Conservation (phyloP, 1,140 invertebrate genomes). For the Temnothorax longispinosus region DNA sequence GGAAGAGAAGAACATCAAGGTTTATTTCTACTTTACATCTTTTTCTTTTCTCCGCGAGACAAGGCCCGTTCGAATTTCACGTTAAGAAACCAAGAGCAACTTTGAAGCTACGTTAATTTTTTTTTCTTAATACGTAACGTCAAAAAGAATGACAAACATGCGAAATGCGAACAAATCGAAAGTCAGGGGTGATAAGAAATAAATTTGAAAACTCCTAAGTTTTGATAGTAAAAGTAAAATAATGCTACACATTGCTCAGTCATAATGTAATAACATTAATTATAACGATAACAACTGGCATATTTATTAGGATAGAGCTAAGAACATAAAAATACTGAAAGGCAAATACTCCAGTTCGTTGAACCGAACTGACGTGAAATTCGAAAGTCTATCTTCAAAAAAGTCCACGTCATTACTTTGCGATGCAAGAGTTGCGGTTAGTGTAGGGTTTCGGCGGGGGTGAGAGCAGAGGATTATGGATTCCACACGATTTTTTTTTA, state of each 20-base stretch:
- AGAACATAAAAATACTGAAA: not conserved
- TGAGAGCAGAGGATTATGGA: constrained; percentile 77
- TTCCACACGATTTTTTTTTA: constrained; percentile 24
- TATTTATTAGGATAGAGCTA: not conserved
- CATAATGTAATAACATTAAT: not conserved
- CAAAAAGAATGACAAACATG: not conserved
- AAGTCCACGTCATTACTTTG: constrained; percentile 59
- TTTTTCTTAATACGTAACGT: not conserved
- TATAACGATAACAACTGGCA: not conserved
- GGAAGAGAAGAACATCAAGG: constrained; percentile 66
- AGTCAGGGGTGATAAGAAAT: not conserved
- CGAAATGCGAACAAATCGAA: not conserved
- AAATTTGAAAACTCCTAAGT: not conserved
- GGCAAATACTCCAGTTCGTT: not conserved
- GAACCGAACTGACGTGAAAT: constrained; percentile 8
- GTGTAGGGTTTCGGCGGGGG: constrained; percentile 78
- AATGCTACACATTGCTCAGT: not conserved
- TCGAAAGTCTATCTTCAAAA: constrained; percentile 9
- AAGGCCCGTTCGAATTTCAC: constrained; percentile 35
- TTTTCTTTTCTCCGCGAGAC: not conserved
- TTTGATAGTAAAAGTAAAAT: constrained; percentile 17
- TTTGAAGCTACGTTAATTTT: not conserved
- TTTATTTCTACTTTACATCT: constrained; percentile 32
- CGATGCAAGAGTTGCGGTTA: constrained; percentile 80
- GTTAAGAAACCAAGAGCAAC: not conserved